Evolutionary conservation across 2,797 vertebrate genomes (phyloP), one percentile per base, ranked within the genome.

Genomic region (Diglossa cyanea): DNA sequence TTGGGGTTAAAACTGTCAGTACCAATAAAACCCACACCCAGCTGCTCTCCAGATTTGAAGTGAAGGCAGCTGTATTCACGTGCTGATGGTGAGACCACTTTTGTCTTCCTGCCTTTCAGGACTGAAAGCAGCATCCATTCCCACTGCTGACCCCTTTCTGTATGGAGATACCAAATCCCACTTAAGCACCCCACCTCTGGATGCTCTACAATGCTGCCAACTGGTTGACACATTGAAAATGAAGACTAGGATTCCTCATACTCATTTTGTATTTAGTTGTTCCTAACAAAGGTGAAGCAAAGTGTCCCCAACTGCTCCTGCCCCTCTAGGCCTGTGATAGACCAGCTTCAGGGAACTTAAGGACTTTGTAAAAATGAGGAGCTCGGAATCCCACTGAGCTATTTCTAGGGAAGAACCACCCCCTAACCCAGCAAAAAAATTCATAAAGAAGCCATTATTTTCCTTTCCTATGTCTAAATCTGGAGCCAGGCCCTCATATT

Each of bases 51-150:
- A 21, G 48, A 50, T 75, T 4, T 37, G 39, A 77, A 39, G 51
- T 4, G 9, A 86, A 47, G 23, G 37, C 31, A 77, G 7, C 11
- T 37, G 10, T 24, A 63, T 19, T 48, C 44, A 51, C 0, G 0
- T 18, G 35, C 47, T 75, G 26, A 50, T 8, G 30, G 30, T 0
- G 2, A 86, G 48, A 71, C 31, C 7, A 17, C 66, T 74, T 70
- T 7, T 10, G 24, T 21, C 13, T 50, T 67, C 33, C 47, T 17
- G 5, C 18, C 42, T 72, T 72, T 33, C 48, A 55, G 47, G 39
- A 72, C 0, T 10, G 9, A 55, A 75, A 55, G 37, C 8, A 44
- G 7, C 33, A 51, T 12, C 15, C 5, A 21, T 21, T 50, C 55
- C 51, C 15, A 54, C 7, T 26, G 13, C 39, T 53, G 28, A 65